phyloP scores from a whole-genome alignment of 2,797 vertebrate genomes.

The Falco novaeseelandiae region DNA sequence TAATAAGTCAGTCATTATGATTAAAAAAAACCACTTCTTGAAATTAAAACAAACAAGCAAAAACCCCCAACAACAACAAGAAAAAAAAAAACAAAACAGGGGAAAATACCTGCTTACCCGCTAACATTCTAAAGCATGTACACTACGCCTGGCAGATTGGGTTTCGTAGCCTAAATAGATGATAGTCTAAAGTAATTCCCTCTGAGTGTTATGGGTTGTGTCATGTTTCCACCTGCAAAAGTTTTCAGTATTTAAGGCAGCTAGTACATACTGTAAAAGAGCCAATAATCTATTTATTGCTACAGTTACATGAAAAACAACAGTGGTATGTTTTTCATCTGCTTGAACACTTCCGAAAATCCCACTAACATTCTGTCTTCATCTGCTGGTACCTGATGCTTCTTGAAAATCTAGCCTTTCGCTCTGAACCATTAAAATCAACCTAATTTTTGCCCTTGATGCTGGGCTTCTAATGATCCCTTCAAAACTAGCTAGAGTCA shows the following conservation, averaged over 20 bases:
- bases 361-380: not conserved
- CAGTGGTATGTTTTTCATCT: not conserved
- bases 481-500: not conserved
- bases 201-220: not conserved
- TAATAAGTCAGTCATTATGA: not conserved
- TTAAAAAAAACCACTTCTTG: not conserved
- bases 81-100: not conserved
- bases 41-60: not conserved
- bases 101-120: not conserved
- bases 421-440: not conserved
- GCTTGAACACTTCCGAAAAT: not conserved
- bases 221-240: not conserved
- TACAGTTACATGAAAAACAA: not conserved
- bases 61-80: no score
- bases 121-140: not conserved
- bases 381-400: not conserved
- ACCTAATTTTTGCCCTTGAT: not conserved
- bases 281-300: not conserved
- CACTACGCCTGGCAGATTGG: not conserved
- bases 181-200: not conserved
- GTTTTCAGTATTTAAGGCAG: not conserved
- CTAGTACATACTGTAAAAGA: not conserved
- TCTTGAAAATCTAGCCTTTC: not conserved
- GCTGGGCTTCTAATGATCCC: not conserved
- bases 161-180: not conserved